Evolutionary conservation across 2,797 vertebrate genomes (phyloP), one percentile per base, ranked within the genome.

Genomic region (Notolepis coatsorum): DNA sequence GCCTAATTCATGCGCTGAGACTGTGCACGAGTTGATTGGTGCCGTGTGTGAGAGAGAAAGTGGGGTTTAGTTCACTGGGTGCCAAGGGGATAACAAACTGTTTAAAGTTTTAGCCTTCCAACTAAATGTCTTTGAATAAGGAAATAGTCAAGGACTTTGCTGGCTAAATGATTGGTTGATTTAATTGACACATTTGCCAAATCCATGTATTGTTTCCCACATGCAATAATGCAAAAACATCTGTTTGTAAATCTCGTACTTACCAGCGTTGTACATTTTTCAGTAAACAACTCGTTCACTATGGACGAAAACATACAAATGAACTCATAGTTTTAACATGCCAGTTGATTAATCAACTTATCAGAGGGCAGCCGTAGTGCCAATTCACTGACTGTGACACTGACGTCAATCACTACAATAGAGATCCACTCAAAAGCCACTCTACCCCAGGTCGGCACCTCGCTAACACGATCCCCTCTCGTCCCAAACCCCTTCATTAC

Each of bases 401-500:
- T n/a, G n/a, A n/a, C 24, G 33, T 10, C 10, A 0, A 10, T 50
- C 41, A 37, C 21, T 3, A 24, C 51, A 51, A 35, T 23, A 37
- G 18, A 4, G 18, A 71, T 47, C 45, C 33, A 61, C 27, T 54
- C 23, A 38, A 2, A n/a, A 68, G 21, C 21, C 35, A 56, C 43
- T 69, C 31, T 17, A n/a, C 47, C 55, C 55, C n/a, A 38, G 23
- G 47, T 58, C 65, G 61, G 8, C 59, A 62, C 49, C 41, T 47
- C 71, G 63, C 20, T 62, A 2, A 72, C 74, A 58, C 7, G 54
- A 67, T 65, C 62, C 50, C 15, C 61, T 60, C 51, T 54, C 20
- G 1, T 25, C 65, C 21, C 45, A 60, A n/a, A 48, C 57, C 63
- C 80, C 73, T 53, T 75, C 62, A 77, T 79, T 30, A 65, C 55